Evolutionary conservation across 1,140 invertebrate species (phyloP).

Genomic region (Metopolophium dirhodum): DNA sequence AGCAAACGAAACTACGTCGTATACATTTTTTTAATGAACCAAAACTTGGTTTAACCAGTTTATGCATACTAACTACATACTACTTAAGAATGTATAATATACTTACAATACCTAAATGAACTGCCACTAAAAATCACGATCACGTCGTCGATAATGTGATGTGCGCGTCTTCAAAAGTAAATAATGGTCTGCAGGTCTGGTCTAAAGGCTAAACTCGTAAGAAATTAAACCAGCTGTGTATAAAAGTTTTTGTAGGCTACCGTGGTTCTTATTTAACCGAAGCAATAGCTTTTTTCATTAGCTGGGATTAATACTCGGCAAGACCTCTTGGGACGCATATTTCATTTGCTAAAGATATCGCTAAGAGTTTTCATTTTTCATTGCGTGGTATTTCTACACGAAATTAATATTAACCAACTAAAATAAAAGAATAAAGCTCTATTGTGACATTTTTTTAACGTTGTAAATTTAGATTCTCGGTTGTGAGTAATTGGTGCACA

Average conservation of each 20-base stretch:
- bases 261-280: neutral
- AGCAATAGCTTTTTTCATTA: slow-evolving; percentile 52
- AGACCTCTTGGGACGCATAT: slow-evolving; percentile 38
- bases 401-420: neutral
- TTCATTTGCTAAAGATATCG: slow-evolving; percentile 40
- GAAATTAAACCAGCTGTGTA: slow-evolving; percentile 44
- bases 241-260: neutral
- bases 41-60: neutral
- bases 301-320: neutral
- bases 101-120: neutral
- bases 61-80: neutral
- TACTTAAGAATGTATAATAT: neutral
- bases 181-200: neutral
- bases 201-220: slow-evolving; percentile 7
- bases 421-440: slow-evolving; percentile 12
- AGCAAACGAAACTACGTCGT: neutral
- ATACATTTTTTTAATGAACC: neutral
- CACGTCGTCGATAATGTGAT: slow-evolving; percentile 7
- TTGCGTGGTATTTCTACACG: neutral
- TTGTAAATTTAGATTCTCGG: neutral
- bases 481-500: neutral
- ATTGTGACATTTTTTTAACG: neutral
- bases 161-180: slow-evolving; percentile 8
- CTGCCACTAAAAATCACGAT: slow-evolving; percentile 24
- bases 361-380: slow-evolving; percentile 35